Evolutionary conservation across 2,113 vertebrate species (phyloP).

Genomic region (Leptosomus discolor): DNA sequence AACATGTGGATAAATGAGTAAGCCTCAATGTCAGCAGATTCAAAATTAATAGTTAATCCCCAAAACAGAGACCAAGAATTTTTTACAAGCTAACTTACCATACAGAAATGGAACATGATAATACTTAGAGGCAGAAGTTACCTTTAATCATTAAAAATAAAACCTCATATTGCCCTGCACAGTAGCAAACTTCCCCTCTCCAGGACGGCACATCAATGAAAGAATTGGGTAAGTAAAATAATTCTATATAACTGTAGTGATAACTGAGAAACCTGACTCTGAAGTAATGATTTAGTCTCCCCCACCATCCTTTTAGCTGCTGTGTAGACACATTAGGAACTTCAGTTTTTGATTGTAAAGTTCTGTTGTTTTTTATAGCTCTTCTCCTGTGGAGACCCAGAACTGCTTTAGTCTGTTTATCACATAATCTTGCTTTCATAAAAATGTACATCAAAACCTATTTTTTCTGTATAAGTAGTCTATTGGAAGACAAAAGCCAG

Average conservation of each 20-base stretch:
- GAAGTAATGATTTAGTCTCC: neutral
- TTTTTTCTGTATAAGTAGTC: neutral
- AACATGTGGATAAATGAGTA: neutral
- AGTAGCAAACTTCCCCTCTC: neutral
- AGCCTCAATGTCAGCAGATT: neutral
- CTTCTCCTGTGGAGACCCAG: neutral
- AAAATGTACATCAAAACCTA: neutral
- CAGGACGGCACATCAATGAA: neutral
- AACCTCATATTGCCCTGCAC: neutral
- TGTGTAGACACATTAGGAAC: neutral
- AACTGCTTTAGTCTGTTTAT: neutral
- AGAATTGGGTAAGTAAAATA: neutral
- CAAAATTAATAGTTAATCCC: conserved; percentile 7
- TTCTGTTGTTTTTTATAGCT: neutral
- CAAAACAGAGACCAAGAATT: neutral
- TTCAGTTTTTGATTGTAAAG: neutral
- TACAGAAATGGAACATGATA: neutral
- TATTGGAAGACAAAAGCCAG: neutral
- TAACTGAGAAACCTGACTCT: neutral
- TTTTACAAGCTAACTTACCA: neutral
- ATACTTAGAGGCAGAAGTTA: neutral
- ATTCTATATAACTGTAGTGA: neutral
- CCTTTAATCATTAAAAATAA: neutral
- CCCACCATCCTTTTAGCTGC: neutral
- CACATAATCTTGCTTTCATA: neutral